Evolutionary conservation across 2,797 vertebrate species (phyloP), one percentile per base, ranked within the genome.

Genomic region (Clarias fuscus): DNA sequence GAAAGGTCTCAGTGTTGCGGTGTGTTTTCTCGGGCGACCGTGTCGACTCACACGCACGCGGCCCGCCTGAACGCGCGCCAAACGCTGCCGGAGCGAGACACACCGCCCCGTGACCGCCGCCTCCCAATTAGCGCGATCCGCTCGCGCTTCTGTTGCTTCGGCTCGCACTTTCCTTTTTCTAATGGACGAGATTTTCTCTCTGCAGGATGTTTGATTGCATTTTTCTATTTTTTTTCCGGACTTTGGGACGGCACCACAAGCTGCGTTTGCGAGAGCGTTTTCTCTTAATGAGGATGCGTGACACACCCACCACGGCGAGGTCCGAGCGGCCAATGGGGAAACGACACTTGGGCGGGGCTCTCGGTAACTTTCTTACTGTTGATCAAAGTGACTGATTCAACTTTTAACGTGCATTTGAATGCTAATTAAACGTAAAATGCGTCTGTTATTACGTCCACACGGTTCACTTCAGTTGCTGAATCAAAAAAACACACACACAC

Each of bases 181-280:
- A 56, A 68, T 68, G 43, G 53, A 11, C 15, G 62, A n/a, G 27
- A 59, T 3, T 70, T 78, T 33, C n/a, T 68, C 53, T 8, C 64
- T 30, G 53, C 67, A 65, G 67, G 58, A n/a, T 53, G 56, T 14
- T 53, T 7, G 3, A 7, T 73, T 75, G 24, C 14, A 56, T 73
- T 87, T 88, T 78, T 87, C 82, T 87, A 84, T 17, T 22, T 27
- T 11, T 11, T 67, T 67, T 62, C 73, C 1, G 43, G 7, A 43
- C 43, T 37, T 37, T 4, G 13, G 72, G 13, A 15, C 30, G 1
- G 15, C 15, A 30, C 30, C n/a, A n/a, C 13, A 11, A 40, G 22
- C 71, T 27, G 72, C 40, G 72, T 15, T 75, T 40, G 0, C 15
- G 2, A n/a, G 40, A 24, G n/a, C 4, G 71, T n/a, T n/a, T 48